Base-by-base conservation (phyloP, 1,140 invertebrate species). In the Solenopsis fugax region DNA sequence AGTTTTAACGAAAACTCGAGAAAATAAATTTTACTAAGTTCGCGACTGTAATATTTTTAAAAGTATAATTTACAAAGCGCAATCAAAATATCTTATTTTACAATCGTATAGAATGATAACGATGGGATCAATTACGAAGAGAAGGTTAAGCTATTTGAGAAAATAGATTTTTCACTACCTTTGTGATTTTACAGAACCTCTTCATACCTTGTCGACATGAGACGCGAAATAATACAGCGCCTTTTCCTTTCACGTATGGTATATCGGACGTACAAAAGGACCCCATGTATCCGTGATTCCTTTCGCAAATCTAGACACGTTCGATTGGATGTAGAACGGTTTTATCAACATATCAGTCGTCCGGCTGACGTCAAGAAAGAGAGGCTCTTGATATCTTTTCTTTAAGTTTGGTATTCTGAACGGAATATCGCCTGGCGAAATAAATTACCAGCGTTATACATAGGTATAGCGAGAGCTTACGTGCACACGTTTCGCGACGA, bases 221-320 rank as follows among this genome's bases (percentile, higher is more conserved):
- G 37, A 34, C 34, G 52, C 67, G 24, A 84, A 73, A 34, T 82
- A 82, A 81, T 84, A 13, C 69, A 7, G 24, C 67, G 24, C 13
- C n/a, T 84, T 75, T 60, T 54, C 62, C 16, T 56, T 41, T 75
- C 41, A 45, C 16, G n/a, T 24, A 24, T 50, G 54, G 21, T 91
- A 60, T 82, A 91, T 91, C 85, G 71, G 37, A 24, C 65, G 52
- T 58, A 75, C 52, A 89, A 91, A 91, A 87, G 60, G 58, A 65
- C 16, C 41, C 41, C 60, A 76, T 50, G 64, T 69, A 77, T 87
- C 34, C 62, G 65, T 73, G 80, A 67, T 60, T 56, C 37, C 60
- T 87, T 76, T 73, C 78, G 48, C 24, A 54, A 60, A 60, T 67
- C 65, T 41, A 41, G 62, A 89, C 82, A 91, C 62, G 78, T 90